Evolutionary conservation across 2,113 vertebrate species (phyloP), one percentile per base, ranked within the genome.

Genomic region (Anas platyrhynchos): DNA sequence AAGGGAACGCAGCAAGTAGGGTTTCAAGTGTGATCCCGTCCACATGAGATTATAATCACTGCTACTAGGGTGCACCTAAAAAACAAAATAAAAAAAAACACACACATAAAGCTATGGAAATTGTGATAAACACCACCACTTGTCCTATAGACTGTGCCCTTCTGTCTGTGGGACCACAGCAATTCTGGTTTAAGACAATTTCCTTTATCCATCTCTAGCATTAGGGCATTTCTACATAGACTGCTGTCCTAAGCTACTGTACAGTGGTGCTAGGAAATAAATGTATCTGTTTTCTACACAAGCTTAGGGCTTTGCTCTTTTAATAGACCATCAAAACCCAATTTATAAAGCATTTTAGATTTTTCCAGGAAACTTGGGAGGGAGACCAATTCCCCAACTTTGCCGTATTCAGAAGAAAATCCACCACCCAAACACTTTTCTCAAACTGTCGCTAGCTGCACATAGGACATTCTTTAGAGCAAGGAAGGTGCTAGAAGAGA

Each of bases 11-110:
- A 99, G 98, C 90, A 99, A 90, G 80, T 99, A 98, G 91, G 99
- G 98, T 97, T 99, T 99, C 95, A 99, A 97, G 97, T 99, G 99
- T 80, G 99, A 99, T 79, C 99, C 99, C 13, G 99, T 99, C 99
- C 99, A 99, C 99, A 99, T 99, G n/a, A 99, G 98, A 94, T 99
- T 99, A 91, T 99, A 99, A 95, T 99, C 98, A 2, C 97, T 99
- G 95, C 99, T 99, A 88, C 98, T 99, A 36, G 98, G 98, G 85
- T 99, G 98, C 89, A 99, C 99, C 99, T 99, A 22, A 95, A 93
- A 87, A 78, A 67, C 34, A 74, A 88, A 36, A 88, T 16, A 8
- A 68, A 86, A 61, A 44, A 87, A 11, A n/a, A 65, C 20, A 73
- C 11, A 73, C 11, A 36, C 15, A n/a, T 12, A 65, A 72, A 92